Percentiles rank a stretch among this genome's conserved stretches.
Evolutionary conservation across 2,888 invertebrate species (phyloP).

Genomic region (Escarpia spicata): DNA sequence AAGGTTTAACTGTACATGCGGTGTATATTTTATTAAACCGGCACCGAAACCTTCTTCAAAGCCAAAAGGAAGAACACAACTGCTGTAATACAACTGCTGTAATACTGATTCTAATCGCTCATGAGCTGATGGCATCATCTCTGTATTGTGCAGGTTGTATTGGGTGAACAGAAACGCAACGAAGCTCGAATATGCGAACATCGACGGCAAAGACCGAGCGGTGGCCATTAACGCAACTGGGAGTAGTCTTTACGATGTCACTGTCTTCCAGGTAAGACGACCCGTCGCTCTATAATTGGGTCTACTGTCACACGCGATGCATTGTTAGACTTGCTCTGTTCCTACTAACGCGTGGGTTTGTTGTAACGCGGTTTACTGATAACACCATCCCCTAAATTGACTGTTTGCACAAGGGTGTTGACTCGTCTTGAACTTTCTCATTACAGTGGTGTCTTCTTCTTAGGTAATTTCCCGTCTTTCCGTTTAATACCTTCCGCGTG

Average conservation of each 20-base stretch:
- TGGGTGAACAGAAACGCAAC: not conserved
- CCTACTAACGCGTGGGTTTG: not conserved
- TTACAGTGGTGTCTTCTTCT: not conserved
- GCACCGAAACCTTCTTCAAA: not conserved
- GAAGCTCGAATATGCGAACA: not conserved
- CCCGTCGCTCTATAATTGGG: not conserved
- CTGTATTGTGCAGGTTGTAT: not conserved
- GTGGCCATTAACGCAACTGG: not conserved
- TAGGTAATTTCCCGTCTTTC: not conserved
- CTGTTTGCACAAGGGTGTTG: not conserved
- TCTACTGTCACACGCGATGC: not conserved
- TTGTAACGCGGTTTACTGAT: not conserved
- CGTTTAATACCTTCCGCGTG: not conserved
- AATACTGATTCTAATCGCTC: not conserved
- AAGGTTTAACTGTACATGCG: too few species aligned
- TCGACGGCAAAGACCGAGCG: not conserved
- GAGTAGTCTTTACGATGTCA: not conserved
- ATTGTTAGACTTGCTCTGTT: not conserved
- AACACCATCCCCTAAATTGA: not conserved
- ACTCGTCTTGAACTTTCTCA: not conserved
- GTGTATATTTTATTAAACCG: too few species aligned
- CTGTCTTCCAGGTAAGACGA: constrained; percentile 3
- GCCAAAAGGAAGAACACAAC: not conserved
- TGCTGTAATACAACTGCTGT: not conserved
- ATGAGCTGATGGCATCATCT: not conserved